Evolutionary conservation across 2,113 vertebrate genomes (phyloP).

Genomic region (Rhabdomys dilectus): DNA sequence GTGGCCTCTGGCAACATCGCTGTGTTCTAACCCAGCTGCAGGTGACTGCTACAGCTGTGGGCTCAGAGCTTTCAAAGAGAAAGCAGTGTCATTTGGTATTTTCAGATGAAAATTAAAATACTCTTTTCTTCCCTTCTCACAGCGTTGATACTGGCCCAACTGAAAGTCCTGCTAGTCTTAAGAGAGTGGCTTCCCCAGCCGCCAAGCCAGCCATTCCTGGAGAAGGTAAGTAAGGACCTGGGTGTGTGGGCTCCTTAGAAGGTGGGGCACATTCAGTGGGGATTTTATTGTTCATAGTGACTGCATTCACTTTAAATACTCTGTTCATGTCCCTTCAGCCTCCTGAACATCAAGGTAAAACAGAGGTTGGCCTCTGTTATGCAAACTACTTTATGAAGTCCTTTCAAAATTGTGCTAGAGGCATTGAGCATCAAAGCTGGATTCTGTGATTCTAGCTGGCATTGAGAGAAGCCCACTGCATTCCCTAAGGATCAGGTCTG

Average conservation of each 20-base stretch:
- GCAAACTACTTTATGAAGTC: not conserved
- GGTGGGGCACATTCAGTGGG: fast-evolving
- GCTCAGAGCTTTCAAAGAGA: not conserved
- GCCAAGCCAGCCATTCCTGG: conserved; percentile 90
- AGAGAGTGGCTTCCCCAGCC: conserved; percentile 94
- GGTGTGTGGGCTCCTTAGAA: not conserved
- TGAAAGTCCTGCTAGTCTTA: conserved; percentile 95
- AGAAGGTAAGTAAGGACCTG: conserved; percentile 94
- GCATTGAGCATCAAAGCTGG: not conserved
- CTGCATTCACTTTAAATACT: not conserved
- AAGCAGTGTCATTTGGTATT: not conserved
- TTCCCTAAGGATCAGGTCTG: not conserved
- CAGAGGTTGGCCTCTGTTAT: not conserved
- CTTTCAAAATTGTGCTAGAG: not conserved
- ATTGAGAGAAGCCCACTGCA: not conserved
- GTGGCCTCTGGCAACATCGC: fast-evolving
- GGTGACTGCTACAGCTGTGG: not conserved
- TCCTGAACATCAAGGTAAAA: not conserved
- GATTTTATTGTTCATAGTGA: not conserved
- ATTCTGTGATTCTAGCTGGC: not conserved
- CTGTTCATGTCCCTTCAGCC: not conserved
- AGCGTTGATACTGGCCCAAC: conserved; percentile 94
- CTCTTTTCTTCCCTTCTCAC: conserved; percentile 76
- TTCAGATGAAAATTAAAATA: conserved; percentile 45
- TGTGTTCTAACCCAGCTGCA: not conserved